Percentiles rank a stretch among this genome's conserved stretches.
Conservation (phyloP, 2,888 invertebrate genomes). For the Blastobasis lacticolella region DNA sequence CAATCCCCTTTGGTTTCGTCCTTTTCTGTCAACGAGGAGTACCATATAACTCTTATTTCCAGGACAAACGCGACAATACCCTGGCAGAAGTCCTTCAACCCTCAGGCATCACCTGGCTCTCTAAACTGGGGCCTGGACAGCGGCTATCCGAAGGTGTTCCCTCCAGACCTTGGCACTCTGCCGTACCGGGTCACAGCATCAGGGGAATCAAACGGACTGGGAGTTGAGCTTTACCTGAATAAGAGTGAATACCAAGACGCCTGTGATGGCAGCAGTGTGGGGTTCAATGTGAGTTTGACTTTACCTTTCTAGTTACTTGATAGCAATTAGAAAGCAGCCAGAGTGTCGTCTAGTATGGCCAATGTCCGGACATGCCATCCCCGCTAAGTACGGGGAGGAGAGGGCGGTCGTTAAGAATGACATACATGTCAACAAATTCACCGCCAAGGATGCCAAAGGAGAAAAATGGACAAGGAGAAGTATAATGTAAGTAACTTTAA, state of each 20-base stretch:
- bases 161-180: conserved; percentile 37
- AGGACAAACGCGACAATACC: conserved; percentile 51
- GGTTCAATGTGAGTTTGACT: conserved; percentile 55
- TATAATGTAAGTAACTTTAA: no score
- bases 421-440: no score
- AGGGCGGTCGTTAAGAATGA: no score
- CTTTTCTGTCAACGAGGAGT: no score
- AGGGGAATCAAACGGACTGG: conserved; percentile 55
- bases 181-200: conserved; percentile 56
- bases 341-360: no score
- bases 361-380: no score
- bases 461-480: no score
- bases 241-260: conserved; percentile 53
- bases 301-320: no score
- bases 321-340: no score
- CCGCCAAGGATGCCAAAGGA: no score
- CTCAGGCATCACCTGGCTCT: conserved; percentile 19
- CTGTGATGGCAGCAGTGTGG: conserved; percentile 60
- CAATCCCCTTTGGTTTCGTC: no score
- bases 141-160: conserved; percentile 55
- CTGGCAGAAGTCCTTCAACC: conserved; percentile 48
- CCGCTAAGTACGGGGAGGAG: no score
- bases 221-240: conserved; percentile 57
- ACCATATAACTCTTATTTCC: neutral
- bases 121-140: conserved; percentile 50